Evolutionary conservation across 2,797 vertebrate genomes (phyloP), one percentile per base, ranked within the genome.

Genomic region (Xerus rutilus): DNA sequence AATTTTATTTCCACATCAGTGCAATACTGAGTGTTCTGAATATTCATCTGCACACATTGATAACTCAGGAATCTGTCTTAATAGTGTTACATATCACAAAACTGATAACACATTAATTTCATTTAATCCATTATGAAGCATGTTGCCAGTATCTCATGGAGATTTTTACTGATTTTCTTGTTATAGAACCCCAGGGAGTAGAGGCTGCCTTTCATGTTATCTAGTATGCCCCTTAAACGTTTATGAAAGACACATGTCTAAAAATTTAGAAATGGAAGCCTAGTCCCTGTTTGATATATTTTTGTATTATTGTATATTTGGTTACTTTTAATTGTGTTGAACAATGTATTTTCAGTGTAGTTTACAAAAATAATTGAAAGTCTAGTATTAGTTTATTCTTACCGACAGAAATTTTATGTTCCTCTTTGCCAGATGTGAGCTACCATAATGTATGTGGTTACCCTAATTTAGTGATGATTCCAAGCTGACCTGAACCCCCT

Each of bases 361-460:
- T 82, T 83, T 76, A 39, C 76, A 89, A 94, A 79, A 78, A 94
- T 64, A 35, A 85, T 45, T 91, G 59, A 25, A 93, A 93, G 32
- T 21, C 14, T 76, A 47, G 15, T 14, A 45, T 67, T 17, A 76
- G 35, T 3, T 74, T 74, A 89, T 70, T 14, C 23, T 73, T 93
- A 32, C 32, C 28, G 25, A 70, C 2, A 39, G 35, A 92, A 30
- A 83, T 76, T 57, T 77, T 59, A 45, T 79, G 12, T 74, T 84
- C 84, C 20, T 86, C 70, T 70, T 28, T 77, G 23, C 10, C 47
- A 85, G 65, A n/a, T 39, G 2, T 78, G 64, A 52, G 45, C 30
- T 65, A 69, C 17, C 11, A 52, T 62, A 32, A 57, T 57, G 17
- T 8, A 57, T 57, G 54, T 18, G 54, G 54, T 57, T 21, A 30